Evolutionary conservation across 2,888 invertebrate species (phyloP), one percentile per base, ranked within the genome.

Genomic region (Drosophila ezoana): DNA sequence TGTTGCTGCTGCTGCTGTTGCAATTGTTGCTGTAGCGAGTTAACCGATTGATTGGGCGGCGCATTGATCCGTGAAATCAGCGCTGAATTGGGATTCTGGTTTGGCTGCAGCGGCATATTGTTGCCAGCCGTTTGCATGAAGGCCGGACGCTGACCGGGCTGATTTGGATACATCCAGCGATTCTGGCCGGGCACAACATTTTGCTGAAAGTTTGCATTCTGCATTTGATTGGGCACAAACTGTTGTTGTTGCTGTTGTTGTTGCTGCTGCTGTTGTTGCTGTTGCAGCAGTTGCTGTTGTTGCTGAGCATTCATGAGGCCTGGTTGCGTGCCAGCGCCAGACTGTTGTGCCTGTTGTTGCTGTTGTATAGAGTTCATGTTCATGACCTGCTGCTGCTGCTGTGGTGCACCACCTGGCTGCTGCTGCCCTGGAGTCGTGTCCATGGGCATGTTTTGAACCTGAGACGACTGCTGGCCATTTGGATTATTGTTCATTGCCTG

Each of bases 21-120:
- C 35, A 90, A 90, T 41, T 79, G 79, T 35, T 91, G 91, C 56
- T 91, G 90, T 75, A 91, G 72, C 0, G 91, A 83, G 65, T 82
- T 91, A 0, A 91, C 89, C 1, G 86, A 81, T 68, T 91, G 92
- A 76, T 90, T 92, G 1, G 92, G 91, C 0, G 95, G 95, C 67
- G 95, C 94, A 79, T 95, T 94, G 0, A 95, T 92, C 85, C 95
- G 95, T 10, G 95, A 94, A 65, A 94, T 93, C 0, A 95, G 92
- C 9, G 94, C 95, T 84, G 94, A 87, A 91, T 92, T 92, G 5
- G 91, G 91, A 90, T 80, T 93, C 86, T 87, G 93, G 81, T 57
- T 93, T 81, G 67, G 83, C 28, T 80, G 77, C 16, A 80, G 47
- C 1, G 64, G 77, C 62, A 76, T 78, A 18, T 64, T 76, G 44